Evolutionary conservation across 2,113 vertebrate species (phyloP), one percentile per base, ranked within the genome.

Genomic region (Carassius gibelio): DNA sequence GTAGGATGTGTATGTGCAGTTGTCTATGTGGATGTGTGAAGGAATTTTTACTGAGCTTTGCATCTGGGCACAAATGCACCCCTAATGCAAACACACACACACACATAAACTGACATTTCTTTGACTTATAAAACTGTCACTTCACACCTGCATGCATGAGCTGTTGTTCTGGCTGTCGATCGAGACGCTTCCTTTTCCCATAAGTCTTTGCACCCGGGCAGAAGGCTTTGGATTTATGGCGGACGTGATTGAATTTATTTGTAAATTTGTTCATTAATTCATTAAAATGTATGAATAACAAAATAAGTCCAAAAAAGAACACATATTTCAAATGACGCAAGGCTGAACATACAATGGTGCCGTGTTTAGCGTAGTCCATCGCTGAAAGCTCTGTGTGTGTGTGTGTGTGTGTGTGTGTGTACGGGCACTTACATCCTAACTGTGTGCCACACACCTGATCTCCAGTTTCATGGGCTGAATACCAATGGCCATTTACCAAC

Each of bases 21-120:
- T 85, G 68, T 74, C 42, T 36, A 68, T 86, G 82, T 77, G 62
- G 87, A 87, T 69, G 69, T 69, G 69, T 74, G 30, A 81, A 91
- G 90, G 90, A 91, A 91, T 93, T 94, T 93, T 92, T 90, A 94
- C 92, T 88, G 90, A 90, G 89, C 80, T 90, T 88, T 86, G 88
- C 88, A 87, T 86, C 88, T 90, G 62, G 81, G 89, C 78, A 74
- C 81, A 85, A 83, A 82, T 57, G 82, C 72, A 77, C 50, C 85
- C 50, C 68, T 75, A 84, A 89, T 86, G 89, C 74, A 36, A 87
- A 88, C 89, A 88, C 89, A 89, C 74, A 82, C 74, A 82, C 86
- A 88, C 85, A 90, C 34, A 64, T 81, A 88, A 88, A 88, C 82
- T 88, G 88, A 59, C 71, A 83, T 74, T 82, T 86, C 83, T 82